Base-by-base conservation (phyloP, 2,888 invertebrate species). In the Gibbula magus region DNA sequence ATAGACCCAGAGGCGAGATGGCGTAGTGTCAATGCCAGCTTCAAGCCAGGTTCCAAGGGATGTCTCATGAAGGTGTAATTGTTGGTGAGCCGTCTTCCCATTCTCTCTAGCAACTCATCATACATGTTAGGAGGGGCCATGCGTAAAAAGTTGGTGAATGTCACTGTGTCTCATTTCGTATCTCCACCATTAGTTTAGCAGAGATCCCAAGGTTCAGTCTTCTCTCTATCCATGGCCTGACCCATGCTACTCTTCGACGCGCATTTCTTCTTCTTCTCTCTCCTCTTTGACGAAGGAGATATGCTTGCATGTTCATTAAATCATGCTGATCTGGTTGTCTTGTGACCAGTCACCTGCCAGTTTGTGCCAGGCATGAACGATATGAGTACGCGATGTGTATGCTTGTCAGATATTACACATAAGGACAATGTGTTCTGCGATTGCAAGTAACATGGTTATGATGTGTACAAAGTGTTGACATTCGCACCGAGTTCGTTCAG, bases 121-220 rank as follows among this genome's bases (percentile, higher is more conserved):
- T 75, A 86, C 86, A 86, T 83, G 20, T 78, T 81, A 16, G 84
- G 83, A 16, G 85, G 80, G n/a, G n/a, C n/a, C 83, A 87, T 83
- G 5, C 86, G 29, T 75, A 85, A 45, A 82, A 86, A 87, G 81
- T 86, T 86, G 10, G n/a, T 77, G 78, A 86, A 86, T 5, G 84
- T 77, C 29, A 51, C 29, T 8, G 53, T 76, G 78, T 85, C 87
- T 86, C 84, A 20, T 76, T 81, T 20, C 85, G 75, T 18, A 85
- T 82, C 79, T 84, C 84, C 7, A 76, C 79, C 83, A 85, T 75
- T 61, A 81, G 82, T 51, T 75, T 75, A 53, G 79, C 84, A 45
- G 78, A 86, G 20, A 81, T 25, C n/a, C 84, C 82, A 81, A 81
- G 84, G 70, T 77, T n/a, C n/a, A n/a, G 67, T 54, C 75, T 56